Base-by-base conservation (phyloP, 1,140 invertebrate genomes). In the Planococcus citri region DNA sequence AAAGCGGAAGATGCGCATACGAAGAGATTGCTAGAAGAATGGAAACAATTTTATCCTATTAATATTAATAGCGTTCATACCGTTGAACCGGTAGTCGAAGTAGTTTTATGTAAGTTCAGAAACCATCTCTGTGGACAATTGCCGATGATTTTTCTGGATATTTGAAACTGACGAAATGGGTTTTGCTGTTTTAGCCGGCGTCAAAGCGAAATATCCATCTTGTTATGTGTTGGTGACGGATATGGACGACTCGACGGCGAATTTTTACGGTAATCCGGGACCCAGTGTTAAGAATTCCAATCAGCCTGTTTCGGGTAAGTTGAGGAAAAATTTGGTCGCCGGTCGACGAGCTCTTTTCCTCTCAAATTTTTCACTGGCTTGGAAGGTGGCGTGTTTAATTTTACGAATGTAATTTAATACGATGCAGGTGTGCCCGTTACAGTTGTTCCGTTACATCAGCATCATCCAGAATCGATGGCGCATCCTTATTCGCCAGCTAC, bases 221-320 rank as follows among this genome's bases (percentile, higher is more conserved):
- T 91, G 90, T 80, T 97, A 94, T 80, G 92, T 95, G 72, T 83
- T 97, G 75, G 86, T 94, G 72, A 93, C 92, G 73, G 92, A 95
- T 77, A 84, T 91, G 84, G 92, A 93, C 78, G 88, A 90, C 27
- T 73, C 74, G 38, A 75, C 75, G 29, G 27, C 74, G 70, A 69
- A 70, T n/a, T 70, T 72, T 4, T 61, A 69, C 41, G 60, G 29
- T 57, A 64, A 69, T 0, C 69, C 64, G 25, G 27, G 69, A 1
- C 64, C 69, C 10, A 70, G 72, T 14, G 69, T 72, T 4, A 72
- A 72, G 27, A 27, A 70, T 25, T 68, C 29, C 27, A 68, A 38
- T 68, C 41, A 70, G 27, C 70, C 72, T 24, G 57, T 25, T 37
- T 69, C 70, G n/a, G 72, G 72, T 72, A 14, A 33, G 72, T 21